Evolutionary conservation across 2,113 vertebrate genomes (phyloP).

Genomic region (Ibidorhyncha struthersii): DNA sequence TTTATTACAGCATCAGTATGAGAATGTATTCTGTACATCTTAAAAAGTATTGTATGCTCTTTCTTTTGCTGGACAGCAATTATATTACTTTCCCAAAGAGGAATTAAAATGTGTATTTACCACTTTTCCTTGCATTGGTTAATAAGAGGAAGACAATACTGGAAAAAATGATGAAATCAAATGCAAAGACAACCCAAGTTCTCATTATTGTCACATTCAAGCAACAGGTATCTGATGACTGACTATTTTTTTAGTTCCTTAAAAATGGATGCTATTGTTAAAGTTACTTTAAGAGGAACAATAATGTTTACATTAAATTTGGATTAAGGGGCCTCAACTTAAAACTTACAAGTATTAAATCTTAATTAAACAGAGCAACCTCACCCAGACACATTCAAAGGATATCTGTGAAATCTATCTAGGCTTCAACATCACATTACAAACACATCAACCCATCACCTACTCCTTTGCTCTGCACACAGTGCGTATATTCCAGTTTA

Average conservation of each 20-base stretch:
- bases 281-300: neutral
- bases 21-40: neutral
- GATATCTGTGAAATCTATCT: neutral
- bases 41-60: neutral
- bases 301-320: neutral
- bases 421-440: neutral
- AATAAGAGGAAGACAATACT: neutral
- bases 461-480: neutral
- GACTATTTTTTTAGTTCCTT: neutral
- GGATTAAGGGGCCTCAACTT: neutral
- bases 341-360: neutral
- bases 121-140: neutral
- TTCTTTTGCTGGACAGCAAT: neutral
- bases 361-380: neutral
- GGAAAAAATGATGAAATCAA: neutral
- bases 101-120: neutral
- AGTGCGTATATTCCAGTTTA: neutral
- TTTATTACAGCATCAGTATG: neutral
- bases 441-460: neutral
- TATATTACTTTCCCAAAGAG: neutral
- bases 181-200: neutral
- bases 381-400: neutral
- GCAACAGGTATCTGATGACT: neutral
- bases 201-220: neutral
- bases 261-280: neutral